Conservation (phyloP, 23 tunicate genomes). For the Botrylloides violaceus region DNA sequence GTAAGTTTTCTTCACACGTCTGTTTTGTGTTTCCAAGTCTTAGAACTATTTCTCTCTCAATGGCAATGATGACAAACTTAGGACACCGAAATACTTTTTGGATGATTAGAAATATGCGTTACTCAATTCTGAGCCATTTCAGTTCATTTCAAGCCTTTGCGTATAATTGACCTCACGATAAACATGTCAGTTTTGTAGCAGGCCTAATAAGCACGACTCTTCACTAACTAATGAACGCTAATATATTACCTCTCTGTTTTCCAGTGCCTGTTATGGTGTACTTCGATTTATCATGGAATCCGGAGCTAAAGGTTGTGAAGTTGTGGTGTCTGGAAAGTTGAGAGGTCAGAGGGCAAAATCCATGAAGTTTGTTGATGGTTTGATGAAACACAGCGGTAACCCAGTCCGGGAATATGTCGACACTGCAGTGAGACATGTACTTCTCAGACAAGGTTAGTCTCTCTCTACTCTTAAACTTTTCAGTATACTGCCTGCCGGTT, state of each 20-base stretch:
- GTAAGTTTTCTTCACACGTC: slow-evolving; percentile 15
- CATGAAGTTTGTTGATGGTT: slow-evolving; percentile 95
- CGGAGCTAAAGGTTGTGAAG: slow-evolving; percentile 98
- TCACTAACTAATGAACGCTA: background rate
- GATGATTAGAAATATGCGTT: slow-evolving; percentile 11
- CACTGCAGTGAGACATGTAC: slow-evolving; percentile 94
- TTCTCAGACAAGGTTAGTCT: slow-evolving; percentile 89
- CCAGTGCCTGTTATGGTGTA: slow-evolving; percentile 94
- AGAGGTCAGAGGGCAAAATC: slow-evolving; percentile 93
- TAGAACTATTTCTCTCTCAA: background rate
- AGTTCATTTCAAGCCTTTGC: background rate
- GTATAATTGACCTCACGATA: no score
- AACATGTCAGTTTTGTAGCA: no score
- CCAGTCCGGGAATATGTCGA: slow-evolving; percentile 96
- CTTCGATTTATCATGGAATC: slow-evolving; percentile 98
- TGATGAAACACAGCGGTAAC: slow-evolving; percentile 95
- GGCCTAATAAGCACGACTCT: background rate
- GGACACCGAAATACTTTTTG: slow-evolving; percentile 27
- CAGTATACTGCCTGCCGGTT: background rate
- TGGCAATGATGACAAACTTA: slow-evolving; percentile 33
- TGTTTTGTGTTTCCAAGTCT: background rate
- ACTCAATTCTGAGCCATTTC: slow-evolving; percentile 10
- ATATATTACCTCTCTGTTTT: slow-evolving; percentile 5
- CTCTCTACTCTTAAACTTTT: background rate
- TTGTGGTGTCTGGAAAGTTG: slow-evolving; percentile 88